phyloP scores from a whole-genome alignment of 2,888 invertebrate species.

The Trimorus sp. region DNA sequence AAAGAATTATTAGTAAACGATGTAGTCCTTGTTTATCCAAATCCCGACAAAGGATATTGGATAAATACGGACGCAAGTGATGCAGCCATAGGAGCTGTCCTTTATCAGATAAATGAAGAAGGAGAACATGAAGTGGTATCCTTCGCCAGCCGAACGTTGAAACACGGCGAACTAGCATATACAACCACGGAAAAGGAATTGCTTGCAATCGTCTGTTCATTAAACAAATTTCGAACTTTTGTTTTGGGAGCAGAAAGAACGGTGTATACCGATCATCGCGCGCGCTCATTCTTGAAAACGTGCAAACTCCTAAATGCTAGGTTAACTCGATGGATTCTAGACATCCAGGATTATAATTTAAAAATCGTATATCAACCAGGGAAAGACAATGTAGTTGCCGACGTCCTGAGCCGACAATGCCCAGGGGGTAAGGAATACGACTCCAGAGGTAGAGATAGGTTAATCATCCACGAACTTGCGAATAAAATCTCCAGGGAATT shows the following conservation, averaged over 20 bases:
- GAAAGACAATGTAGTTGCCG: conserved; percentile 66
- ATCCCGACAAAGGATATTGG: conserved; percentile 19
- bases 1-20: conserved; percentile 15
- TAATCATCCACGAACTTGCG: background rate
- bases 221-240: conserved; percentile 69
- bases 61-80: conserved; percentile 48
- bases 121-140: conserved; percentile 48
- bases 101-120: conserved; percentile 31
- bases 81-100: conserved; percentile 33
- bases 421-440: background rate
- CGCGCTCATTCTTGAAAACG: conserved; percentile 68
- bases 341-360: conserved; percentile 1
- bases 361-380: conserved; percentile 46
- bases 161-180: no score
- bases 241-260: conserved; percentile 63
- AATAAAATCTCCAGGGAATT: background rate
- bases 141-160: conserved; percentile 67
- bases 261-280: conserved; percentile 70
- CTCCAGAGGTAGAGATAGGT: background rate
- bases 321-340: conserved; percentile 1
- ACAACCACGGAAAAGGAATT: conserved; percentile 71
- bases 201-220: conserved; percentile 68
- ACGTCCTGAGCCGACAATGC: conserved; percentile 66
- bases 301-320: conserved; percentile 63
- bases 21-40: conserved; percentile 8